phyloP scores from a whole-genome alignment of 64 coral and sea anemone species.

The Porites lutea region DNA sequence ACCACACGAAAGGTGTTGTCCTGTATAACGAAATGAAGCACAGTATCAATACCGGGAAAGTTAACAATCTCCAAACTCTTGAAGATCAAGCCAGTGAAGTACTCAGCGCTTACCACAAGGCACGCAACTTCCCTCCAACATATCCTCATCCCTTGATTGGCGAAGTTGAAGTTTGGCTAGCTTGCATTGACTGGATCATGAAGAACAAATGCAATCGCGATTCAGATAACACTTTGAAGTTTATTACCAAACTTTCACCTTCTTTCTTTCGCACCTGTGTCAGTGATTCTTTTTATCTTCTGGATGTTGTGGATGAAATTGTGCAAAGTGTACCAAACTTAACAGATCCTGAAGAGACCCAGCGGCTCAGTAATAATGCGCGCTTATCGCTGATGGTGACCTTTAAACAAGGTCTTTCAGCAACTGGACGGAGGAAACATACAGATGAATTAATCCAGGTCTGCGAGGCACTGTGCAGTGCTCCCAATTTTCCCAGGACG shows the following conservation, averaged over 20 bases:
- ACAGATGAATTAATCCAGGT: constrained; percentile 59
- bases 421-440: background rate
- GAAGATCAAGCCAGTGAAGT: constrained; percentile 13
- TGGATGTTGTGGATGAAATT: constrained; percentile 73
- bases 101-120: constrained; percentile 21
- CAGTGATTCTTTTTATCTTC: constrained; percentile 64
- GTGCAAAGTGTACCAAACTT: constrained; percentile 53
- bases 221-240: constrained; percentile 46
- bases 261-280: constrained; percentile 62
- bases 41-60: constrained; percentile 2
- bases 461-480: constrained; percentile 68
- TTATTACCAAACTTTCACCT: constrained; percentile 21
- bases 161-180: constrained; percentile 82
- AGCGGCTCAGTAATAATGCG: constrained; percentile 7
- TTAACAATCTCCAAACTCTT: background rate
- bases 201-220: constrained; percentile 33
- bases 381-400: constrained; percentile 48
- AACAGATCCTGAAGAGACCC: constrained; percentile 79
- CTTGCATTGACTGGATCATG: constrained; percentile 77
- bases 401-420: background rate
- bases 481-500: constrained; percentile 55
- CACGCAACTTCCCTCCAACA: constrained; percentile 70
- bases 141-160: constrained; percentile 82
- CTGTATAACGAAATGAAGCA: constrained; percentile 30
- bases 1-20: constrained; percentile 65